phyloP scores from a whole-genome alignment of 2,113 vertebrate species.

The Brachyhypopomus occidentalis region DNA sequence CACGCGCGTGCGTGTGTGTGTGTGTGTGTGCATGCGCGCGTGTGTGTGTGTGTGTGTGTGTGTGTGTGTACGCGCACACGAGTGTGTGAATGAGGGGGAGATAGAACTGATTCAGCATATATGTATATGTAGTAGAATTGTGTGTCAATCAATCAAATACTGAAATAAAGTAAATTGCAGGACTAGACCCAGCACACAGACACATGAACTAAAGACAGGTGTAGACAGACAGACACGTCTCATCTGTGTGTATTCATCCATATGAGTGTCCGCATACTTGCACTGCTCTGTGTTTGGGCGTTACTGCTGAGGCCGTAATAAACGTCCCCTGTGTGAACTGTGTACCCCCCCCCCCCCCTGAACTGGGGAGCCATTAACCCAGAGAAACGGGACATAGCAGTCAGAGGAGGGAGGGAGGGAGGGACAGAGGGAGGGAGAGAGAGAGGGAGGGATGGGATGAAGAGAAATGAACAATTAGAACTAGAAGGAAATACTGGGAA shows the following conservation, averaged over 20 bases:
- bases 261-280: neutral
- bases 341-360: conserved; percentile 76
- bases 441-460: conserved; percentile 11
- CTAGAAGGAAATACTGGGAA: conserved; percentile 43
- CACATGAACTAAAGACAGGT: neutral
- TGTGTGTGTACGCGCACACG: too few relatives aligned
- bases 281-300: conserved; percentile 70
- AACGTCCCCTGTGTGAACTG: conserved; percentile 81
- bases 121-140: too few relatives aligned
- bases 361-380: conserved; percentile 85
- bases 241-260: neutral
- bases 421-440: neutral
- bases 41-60: too few relatives aligned
- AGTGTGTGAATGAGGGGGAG: too few relatives aligned
- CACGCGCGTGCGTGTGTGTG: too few relatives aligned
- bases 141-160: too few relatives aligned
- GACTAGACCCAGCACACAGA: too few relatives aligned
- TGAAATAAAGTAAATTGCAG: too few relatives aligned
- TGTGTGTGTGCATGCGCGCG: too few relatives aligned
- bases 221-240: neutral
- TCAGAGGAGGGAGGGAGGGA: conserved; percentile 9
- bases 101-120: too few relatives aligned
- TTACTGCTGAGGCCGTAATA: conserved; percentile 81
- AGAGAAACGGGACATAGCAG: conserved; percentile 33
- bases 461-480: conserved; percentile 40